These are phyloP conservation scores for Digitonthophagus gazella DNA, from an alignment of 2,888 invertebrate genomes.

Conservation along the genomic window DNA sequence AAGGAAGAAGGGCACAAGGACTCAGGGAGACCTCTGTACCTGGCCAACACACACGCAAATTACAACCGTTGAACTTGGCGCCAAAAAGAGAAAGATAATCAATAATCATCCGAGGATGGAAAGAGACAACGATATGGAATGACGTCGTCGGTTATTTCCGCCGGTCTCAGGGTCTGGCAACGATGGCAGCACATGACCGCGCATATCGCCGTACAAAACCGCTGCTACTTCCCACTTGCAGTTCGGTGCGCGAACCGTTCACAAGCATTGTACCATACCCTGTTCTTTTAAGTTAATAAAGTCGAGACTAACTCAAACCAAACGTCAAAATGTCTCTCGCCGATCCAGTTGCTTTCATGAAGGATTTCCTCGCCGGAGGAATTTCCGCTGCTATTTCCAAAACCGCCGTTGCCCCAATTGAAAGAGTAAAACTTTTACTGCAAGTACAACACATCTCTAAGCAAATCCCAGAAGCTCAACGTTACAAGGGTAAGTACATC, in stretches of 20 bases:
- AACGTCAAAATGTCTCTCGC: slow-evolving; percentile 33
- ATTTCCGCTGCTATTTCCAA: slow-evolving; percentile 92
- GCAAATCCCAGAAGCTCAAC: slow-evolving; percentile 78
- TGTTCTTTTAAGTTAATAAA: slow-evolving; percentile 6
- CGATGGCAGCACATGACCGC: slow-evolving; percentile 42
- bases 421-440: slow-evolving; percentile 88
- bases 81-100: neutral
- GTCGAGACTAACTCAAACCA: too few species aligned
- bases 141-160: slow-evolving; percentile 35
- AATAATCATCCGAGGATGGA: neutral
- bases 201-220: slow-evolving; percentile 31
- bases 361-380: slow-evolving; percentile 91
- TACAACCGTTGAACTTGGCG: slow-evolving; percentile 26
- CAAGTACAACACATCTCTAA: slow-evolving; percentile 94
- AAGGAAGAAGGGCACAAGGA: slow-evolving; percentile 7
- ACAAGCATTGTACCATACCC: slow-evolving; percentile 38
- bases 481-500: slow-evolving; percentile 81
- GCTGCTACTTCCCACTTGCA: slow-evolving; percentile 53
- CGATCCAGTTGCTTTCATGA: slow-evolving; percentile 82
- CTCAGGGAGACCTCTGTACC: neutral
- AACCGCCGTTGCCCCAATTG: slow-evolving; percentile 92
- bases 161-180: slow-evolving; percentile 38
- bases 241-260: slow-evolving; percentile 58
- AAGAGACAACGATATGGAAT: slow-evolving; percentile 22
- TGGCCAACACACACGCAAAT: slow-evolving; percentile 18